These are phyloP conservation scores for Lampris incognitus DNA, from an alignment of 2,113 vertebrate species.

Conservation along the genomic window DNA sequence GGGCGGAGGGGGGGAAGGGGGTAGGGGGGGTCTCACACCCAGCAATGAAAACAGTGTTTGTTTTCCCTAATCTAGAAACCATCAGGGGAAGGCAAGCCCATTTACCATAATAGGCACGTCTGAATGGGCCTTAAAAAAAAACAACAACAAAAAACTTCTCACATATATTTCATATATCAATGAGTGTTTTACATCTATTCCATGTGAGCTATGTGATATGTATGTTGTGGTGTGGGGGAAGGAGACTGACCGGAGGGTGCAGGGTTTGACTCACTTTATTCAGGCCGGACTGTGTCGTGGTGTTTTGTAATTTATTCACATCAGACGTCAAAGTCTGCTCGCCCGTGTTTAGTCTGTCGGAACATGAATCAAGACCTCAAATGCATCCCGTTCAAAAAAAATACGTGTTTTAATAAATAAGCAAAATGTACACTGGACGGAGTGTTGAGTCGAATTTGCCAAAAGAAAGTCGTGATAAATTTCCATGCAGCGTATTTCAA, in stretches of 20 bases:
- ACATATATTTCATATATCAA: no score
- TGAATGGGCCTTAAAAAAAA: neutral
- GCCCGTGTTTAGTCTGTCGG: neutral
- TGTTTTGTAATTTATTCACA: neutral
- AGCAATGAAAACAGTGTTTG: slow-evolving; percentile 17
- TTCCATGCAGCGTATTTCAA: slow-evolving; percentile 75
- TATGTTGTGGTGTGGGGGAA: no score
- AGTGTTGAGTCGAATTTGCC: slow-evolving; percentile 64
- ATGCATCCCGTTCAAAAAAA: slow-evolving; percentile 85
- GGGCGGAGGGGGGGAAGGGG: neutral
- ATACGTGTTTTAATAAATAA: slow-evolving; percentile 96
- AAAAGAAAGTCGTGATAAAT: slow-evolving; percentile 65
- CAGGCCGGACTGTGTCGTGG: neutral
- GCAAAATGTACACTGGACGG: slow-evolving; percentile 88
- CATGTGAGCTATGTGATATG: no score
- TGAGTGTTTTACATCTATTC: no score
- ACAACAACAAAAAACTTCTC: no score
- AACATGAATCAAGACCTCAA: slow-evolving; percentile 61
- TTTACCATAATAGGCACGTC: neutral
- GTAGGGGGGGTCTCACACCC: slow-evolving; percentile 41
- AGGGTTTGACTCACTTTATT: neutral
- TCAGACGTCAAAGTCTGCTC: neutral
- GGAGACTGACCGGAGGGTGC: neutral
- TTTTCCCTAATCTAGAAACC: neutral
- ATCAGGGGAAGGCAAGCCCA: neutral